Base-by-base conservation (phyloP, 2,888 invertebrate genomes). In the Alitta virens region DNA sequence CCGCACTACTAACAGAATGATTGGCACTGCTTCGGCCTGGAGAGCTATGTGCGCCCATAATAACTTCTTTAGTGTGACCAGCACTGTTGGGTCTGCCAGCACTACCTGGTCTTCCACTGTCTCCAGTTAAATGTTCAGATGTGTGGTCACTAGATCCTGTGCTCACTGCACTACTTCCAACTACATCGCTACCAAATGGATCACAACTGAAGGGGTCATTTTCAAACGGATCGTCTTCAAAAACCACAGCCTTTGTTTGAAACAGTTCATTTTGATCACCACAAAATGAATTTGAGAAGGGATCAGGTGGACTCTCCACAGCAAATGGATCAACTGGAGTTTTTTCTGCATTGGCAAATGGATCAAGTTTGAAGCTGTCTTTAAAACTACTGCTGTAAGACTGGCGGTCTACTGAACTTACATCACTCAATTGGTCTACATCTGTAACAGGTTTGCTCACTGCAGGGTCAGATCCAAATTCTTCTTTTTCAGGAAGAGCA, bases 181-280 rank as follows among this genome's bases (percentile, higher is more conserved):
- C 33, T 12, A 33, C 33, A 33, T 33, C 33, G 12, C 33, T 33
- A 46, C 18, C 46, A 46, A 46, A 46, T 16, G 46, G 46, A 46
- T 46, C 46, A 46, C 21, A n/a, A 18, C 18, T n/a, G n/a, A 59
- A 59, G 12, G 59, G 59, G 40, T 59, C 59, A 50, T 59, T 51
- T 38, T 50, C 59, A 59, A 59, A 59, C 2, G 59, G 59, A 50
- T 59, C 59, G 23, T 51, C 59, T 26, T 49, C 57, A 18, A 46
- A 7, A 5, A 21, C 21, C 21, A 46, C 21, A 46, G 46, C 46
- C n/a, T 46, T 46, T 18, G 46, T 46, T 46, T 46, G n/a, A 16
- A 46, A 46, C 5, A 33, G 33, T 21, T 46, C 46, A 18, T 46
- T 46, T 21, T 46, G 18, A 46, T 46, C 46, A 7, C 21, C 46